Percentiles rank a stretch among this genome's conserved stretches.
Conservation (phyloP, 1,140 invertebrate genomes). For the Drosophila lini region DNA sequence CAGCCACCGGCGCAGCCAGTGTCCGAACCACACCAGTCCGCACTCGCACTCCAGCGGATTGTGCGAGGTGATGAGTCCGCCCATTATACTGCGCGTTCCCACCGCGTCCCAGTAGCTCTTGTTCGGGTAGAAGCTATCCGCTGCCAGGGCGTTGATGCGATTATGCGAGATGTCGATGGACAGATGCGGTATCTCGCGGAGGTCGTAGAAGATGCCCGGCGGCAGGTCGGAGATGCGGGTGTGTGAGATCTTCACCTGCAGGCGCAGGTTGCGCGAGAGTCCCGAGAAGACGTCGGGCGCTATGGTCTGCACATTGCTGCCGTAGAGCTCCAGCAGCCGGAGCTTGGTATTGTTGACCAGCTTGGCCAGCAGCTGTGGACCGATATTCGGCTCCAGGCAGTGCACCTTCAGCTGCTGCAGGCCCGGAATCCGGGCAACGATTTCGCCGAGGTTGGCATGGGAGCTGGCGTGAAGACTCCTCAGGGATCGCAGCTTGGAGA, state of each 20-base stretch:
- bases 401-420: conserved; percentile 89
- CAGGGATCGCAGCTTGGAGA: conserved; percentile 84
- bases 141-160: conserved; percentile 91
- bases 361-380: conserved; percentile 88
- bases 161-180: conserved; percentile 93
- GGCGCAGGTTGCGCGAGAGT: conserved; percentile 87
- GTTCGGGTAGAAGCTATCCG: conserved; percentile 93
- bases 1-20: conserved; percentile 94
- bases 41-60: conserved; percentile 95
- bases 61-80: conserved; percentile 92
- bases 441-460: conserved; percentile 76
- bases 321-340: conserved; percentile 91
- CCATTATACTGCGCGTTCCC: conserved; percentile 88
- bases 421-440: conserved; percentile 83
- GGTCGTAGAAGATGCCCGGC: conserved; percentile 90
- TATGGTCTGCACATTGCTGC: conserved; percentile 88
- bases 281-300: conserved; percentile 89
- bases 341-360: conserved; percentile 90
- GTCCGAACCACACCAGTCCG: conserved; percentile 93
- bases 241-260: conserved; percentile 90
- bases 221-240: conserved; percentile 91
- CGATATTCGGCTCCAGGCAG: conserved; percentile 89
- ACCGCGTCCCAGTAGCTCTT: conserved; percentile 92
- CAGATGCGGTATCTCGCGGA: conserved; percentile 91
- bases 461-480: conserved; percentile 81